Conservation (phyloP, 2,888 invertebrate genomes). For the Oegoconia quadripuncta region DNA sequence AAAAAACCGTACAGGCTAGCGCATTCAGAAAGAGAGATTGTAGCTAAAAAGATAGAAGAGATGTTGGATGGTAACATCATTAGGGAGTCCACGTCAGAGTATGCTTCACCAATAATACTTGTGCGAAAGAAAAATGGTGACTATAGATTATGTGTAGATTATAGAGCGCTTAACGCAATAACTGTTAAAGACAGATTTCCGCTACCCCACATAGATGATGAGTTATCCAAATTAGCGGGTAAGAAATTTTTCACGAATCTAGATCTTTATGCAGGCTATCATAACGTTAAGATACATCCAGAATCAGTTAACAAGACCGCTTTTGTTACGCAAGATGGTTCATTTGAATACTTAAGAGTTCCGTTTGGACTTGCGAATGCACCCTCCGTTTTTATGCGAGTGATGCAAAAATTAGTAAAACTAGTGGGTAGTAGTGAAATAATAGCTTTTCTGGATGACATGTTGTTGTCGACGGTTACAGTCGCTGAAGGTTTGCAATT, state of each 20-base stretch:
- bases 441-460: slow-evolving; percentile 17
- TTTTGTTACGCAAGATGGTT: slow-evolving; percentile 12
- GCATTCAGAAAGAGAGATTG: slow-evolving; percentile 4
- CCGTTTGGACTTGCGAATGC: slow-evolving; percentile 22
- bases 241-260: slow-evolving; percentile 9
- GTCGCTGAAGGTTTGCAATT: slow-evolving; percentile 12
- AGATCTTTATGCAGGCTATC: slow-evolving; percentile 12
- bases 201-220: slow-evolving; percentile 13
- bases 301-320: slow-evolving; percentile 13
- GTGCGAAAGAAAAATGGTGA: no score
- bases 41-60: slow-evolving; percentile 2
- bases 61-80: slow-evolving; percentile 1
- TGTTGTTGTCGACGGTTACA: slow-evolving; percentile 8
- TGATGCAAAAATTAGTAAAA: slow-evolving; percentile 5
- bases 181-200: slow-evolving; percentile 15
- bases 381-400: slow-evolving; percentile 16
- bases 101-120: slow-evolving; percentile 13
- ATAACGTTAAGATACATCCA: slow-evolving; percentile 8
- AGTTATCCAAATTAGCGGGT: slow-evolving; percentile 8
- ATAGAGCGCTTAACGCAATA: no score
- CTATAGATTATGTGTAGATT: no score
- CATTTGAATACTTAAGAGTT: slow-evolving; percentile 19
- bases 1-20: slow-evolving; percentile 8
- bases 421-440: slow-evolving; percentile 1
- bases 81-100: slow-evolving; percentile 10